Evolutionary conservation across 2,113 vertebrate species (phyloP).

Genomic region (Crotalus tigris): DNA sequence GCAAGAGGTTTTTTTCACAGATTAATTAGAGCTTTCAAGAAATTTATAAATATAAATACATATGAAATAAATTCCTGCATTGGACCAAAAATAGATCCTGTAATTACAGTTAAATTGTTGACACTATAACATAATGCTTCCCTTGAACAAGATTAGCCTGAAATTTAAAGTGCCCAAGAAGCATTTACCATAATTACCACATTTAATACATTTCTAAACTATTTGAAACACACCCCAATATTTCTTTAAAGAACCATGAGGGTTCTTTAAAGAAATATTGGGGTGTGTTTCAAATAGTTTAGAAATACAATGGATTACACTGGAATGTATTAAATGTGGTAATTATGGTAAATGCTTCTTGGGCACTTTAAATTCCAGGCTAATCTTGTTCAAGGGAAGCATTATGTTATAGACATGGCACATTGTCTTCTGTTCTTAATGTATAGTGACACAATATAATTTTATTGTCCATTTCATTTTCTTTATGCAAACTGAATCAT

Average conservation of each 20-base stretch:
- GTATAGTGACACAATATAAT: background rate
- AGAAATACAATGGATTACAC: background rate
- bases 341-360: background rate
- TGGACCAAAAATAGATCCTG: slow-evolving; percentile 32
- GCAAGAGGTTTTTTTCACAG: slow-evolving; percentile 42
- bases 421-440: background rate
- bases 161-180: slow-evolving; percentile 21
- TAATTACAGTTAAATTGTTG: slow-evolving; percentile 53
- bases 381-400: slow-evolving; percentile 20
- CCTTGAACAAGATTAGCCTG: slow-evolving; percentile 16
- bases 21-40: slow-evolving; percentile 60
- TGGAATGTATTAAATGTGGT: slow-evolving; percentile 2
- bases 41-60: slow-evolving; percentile 48
- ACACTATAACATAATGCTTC: slow-evolving; percentile 36
- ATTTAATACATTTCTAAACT: slow-evolving; percentile 6
- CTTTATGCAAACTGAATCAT: background rate
- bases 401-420: slow-evolving; percentile 11
- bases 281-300: background rate
- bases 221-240: background rate
- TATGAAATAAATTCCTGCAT: slow-evolving; percentile 33
- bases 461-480: background rate
- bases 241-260: background rate
- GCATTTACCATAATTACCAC: background rate
- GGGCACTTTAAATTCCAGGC: slow-evolving; percentile 22
- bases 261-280: background rate